Base-by-base conservation (phyloP, 2,888 invertebrate species). In the Nemotelus pantherinus region DNA sequence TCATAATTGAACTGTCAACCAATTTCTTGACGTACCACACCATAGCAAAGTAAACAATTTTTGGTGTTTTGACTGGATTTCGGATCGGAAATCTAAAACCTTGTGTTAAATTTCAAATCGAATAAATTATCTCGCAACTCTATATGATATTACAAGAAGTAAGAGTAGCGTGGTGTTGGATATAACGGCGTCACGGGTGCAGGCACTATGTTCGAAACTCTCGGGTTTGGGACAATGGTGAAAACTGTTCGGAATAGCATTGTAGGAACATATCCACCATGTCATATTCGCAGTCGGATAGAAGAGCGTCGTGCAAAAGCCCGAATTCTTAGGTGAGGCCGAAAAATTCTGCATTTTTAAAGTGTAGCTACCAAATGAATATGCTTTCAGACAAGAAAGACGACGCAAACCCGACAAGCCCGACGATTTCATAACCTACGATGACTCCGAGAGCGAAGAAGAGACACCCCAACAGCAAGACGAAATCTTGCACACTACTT, bases 381-480 rank as follows among this genome's bases (percentile, higher is more conserved):
- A 58, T 9, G 41, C 50, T 70, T 3, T 44, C 84, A 90, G 91
- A 81, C 86, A 92, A 83, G 94, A 94, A 84, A 91, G 93, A 82
- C 92, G 92, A 81, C 88, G 94, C 60, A 95, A 95, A 83, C 93
- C 95, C 0, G 95, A 95, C 81, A 95, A 95, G 83, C 94, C 94
- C 0, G 95, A 96, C 84, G 96, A 96, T 87, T 96, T 96, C 88
- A 93, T 96, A 7, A 93, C 93, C 80, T 96, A 96, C 84, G 95
- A 95, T 44, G 95, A 95, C 83, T 94, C 94, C 78, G 95, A 95
- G 81, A 95, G 94, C 79, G 95, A 95, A 80, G 94, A 95, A 81
- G 95, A 95, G 82, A 93, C 93, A 0, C 89, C 91, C 0, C 89
- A 91, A 4, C 91, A 93, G 82, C 92, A 93, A 82, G 92, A 92